Percentiles rank a stretch among this genome's conserved stretches.
phyloP scores from a whole-genome alignment of 2,888 invertebrate genomes.

The Calephelis perditalis region DNA sequence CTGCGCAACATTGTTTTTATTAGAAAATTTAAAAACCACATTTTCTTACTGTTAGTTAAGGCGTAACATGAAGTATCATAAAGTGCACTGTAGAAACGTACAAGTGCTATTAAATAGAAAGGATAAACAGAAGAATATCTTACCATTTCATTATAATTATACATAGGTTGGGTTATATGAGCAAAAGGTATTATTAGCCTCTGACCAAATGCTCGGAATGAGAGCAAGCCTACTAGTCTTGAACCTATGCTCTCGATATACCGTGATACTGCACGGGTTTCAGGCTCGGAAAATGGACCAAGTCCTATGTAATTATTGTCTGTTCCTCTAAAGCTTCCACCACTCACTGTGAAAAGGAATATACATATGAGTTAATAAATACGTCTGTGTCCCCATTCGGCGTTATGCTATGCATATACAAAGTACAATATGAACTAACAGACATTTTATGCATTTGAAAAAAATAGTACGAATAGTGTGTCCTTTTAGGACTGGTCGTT shows the following conservation, averaged over 20 bases:
- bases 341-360: conserved; percentile 50
- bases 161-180: conserved; percentile 52
- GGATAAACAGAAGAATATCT: conserved; percentile 20
- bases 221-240: conserved; percentile 72
- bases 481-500: too few relatives aligned
- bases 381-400: too few relatives aligned
- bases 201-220: conserved; percentile 82
- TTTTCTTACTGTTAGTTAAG: too few relatives aligned
- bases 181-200: conserved; percentile 79
- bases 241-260: conserved; percentile 60
- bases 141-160: conserved; percentile 69
- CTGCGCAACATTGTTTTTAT: too few relatives aligned
- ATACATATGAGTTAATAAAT: not conserved
- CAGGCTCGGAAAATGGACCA: conserved; percentile 76
- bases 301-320: conserved; percentile 70
- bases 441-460: conserved; percentile 11
- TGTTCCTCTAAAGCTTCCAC: conserved; percentile 58
- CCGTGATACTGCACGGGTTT: conserved; percentile 62
- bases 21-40: too few relatives aligned
- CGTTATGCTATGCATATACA: too few relatives aligned
- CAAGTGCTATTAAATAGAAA: too few relatives aligned
- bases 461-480: too few relatives aligned
- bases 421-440: too few relatives aligned
- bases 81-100: not conserved
- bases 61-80: conserved; percentile 7